Percentiles rank a stretch among this genome's conserved stretches.
phyloP scores from a whole-genome alignment of 2,888 invertebrate species.

The Andricus quercusramuli region DNA sequence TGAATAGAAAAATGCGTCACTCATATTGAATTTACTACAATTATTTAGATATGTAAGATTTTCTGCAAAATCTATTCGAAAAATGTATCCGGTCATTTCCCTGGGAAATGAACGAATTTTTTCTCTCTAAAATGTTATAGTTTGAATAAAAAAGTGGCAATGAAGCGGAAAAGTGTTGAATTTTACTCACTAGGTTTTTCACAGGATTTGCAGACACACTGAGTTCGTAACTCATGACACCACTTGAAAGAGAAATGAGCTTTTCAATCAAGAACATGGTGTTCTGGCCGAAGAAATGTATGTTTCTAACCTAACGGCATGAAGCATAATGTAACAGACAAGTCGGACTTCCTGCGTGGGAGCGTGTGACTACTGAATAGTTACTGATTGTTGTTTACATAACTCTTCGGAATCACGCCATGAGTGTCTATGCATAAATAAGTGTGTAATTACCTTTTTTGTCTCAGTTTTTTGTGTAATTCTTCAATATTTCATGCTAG shows the following conservation, averaged over 20 bases:
- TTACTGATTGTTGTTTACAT: slow-evolving; percentile 25
- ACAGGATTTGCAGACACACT: background rate
- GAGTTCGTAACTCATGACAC: background rate
- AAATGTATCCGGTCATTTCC: too few relatives aligned
- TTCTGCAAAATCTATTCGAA: too few relatives aligned
- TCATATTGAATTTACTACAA: too few relatives aligned
- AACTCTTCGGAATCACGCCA: slow-evolving; percentile 26
- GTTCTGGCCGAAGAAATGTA: background rate
- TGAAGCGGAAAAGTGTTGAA: background rate
- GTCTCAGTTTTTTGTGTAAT: background rate
- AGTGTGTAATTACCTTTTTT: slow-evolving; percentile 6
- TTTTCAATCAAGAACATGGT: background rate
- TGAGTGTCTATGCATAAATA: slow-evolving; percentile 7
- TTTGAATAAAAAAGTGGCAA: background rate
- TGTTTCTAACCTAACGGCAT: slow-evolving; percentile 1
- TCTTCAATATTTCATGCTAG: background rate
- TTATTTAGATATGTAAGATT: too few relatives aligned
- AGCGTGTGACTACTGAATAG: slow-evolving; percentile 18
- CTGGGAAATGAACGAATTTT: too few relatives aligned
- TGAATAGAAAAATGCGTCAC: too few relatives aligned
- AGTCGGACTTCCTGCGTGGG: slow-evolving; percentile 16
- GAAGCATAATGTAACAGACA: slow-evolving; percentile 10
- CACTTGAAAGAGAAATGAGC: background rate
- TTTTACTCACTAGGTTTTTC: slow-evolving; percentile 15
- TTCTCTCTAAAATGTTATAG: too few relatives aligned